Evolutionary conservation across 2,888 invertebrate genomes (phyloP), one percentile per base, ranked within the genome.

Genomic region (Cheiracanthium punctorium): DNA sequence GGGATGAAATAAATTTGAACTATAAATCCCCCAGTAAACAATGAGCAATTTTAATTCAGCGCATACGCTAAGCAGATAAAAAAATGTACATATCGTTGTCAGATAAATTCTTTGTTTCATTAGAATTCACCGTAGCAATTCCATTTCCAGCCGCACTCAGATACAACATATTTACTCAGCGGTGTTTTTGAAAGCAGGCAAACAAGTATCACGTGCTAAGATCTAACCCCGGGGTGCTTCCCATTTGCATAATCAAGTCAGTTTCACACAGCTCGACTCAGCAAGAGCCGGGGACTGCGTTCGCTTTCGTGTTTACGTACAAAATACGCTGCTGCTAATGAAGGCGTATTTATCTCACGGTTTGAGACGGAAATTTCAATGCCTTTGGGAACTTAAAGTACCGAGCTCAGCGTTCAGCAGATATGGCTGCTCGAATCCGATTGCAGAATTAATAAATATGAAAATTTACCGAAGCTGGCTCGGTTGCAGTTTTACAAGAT

Each of bases 181-280:
- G 33, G 33, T 32, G 67, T 72, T 84, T 76, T 77, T 67, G 33
- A 72, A 37, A 32, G 37, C 41, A 7, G 1, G 12, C 71, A 67
- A 65, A 82, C 71, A 69, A 73, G 77, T 72, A 82, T 77, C 80
- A 73, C 65, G 80, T 74, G 74, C 77, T 12, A 33, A 10, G 30
- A 64, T 32, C 8, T 24, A 64, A 41, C 65, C 48, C 28, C 28
- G 72, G 65, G 52, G 37, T 52, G 0, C 14, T 32, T 30, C 14
- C 7, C 37, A 84, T 84, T 84, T 77, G 77, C 82, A 84, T 84
- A 84, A 84, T 77, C 52, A 73, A 84, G 73, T 84, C 77, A 67
- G 67, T 17, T 52, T 33, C 64, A 24, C 12, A n/a, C 28, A 71
- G 10, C 5, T 29, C 8, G 37, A 10, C 41, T 10, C 73, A 14